Conservation (phyloP, 2,888 invertebrate genomes). For the Crocallis elinguaria region DNA sequence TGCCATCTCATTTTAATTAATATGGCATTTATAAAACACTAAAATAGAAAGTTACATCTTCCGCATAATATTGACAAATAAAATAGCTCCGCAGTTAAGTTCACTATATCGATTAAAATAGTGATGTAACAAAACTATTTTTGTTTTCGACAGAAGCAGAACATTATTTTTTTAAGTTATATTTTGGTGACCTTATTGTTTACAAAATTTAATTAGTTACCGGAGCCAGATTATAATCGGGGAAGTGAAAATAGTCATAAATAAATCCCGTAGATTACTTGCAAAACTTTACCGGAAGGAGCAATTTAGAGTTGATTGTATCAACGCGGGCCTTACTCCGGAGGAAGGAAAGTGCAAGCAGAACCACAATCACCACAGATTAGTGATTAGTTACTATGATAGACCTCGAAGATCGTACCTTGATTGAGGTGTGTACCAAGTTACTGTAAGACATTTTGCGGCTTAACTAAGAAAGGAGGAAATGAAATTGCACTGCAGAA, state of each 20-base stretch:
- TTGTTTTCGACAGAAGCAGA: too few species aligned
- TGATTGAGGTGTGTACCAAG: constrained; percentile 1
- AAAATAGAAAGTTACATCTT: constrained; percentile 4
- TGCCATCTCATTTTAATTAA: neutral
- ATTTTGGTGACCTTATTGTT: too few species aligned
- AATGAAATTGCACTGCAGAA: constrained; percentile 16
- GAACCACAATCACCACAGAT: constrained; percentile 3
- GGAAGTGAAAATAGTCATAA: neutral
- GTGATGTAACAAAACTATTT: neutral
- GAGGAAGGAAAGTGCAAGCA: constrained; percentile 20
- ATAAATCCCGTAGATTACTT: constrained; percentile 9
- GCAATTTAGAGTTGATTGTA: constrained; percentile 23
- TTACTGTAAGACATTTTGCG: neutral
- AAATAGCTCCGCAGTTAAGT: neutral
- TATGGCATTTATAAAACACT: neutral
- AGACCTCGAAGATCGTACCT: constrained; percentile 9
- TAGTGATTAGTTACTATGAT: constrained; percentile 8
- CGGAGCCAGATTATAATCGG: too few species aligned
- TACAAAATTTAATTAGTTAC: too few species aligned
- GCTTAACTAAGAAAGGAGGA: constrained; percentile 21
- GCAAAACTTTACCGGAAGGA: constrained; percentile 20
- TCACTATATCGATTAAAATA: neutral
- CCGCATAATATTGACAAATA: neutral
- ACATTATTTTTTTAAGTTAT: too few species aligned
- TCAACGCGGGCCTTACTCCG: constrained; percentile 13